These are phyloP conservation scores for Rhynchonycteris naso DNA, from an alignment of 2,797 vertebrate genomes.

Conservation along the genomic window DNA sequence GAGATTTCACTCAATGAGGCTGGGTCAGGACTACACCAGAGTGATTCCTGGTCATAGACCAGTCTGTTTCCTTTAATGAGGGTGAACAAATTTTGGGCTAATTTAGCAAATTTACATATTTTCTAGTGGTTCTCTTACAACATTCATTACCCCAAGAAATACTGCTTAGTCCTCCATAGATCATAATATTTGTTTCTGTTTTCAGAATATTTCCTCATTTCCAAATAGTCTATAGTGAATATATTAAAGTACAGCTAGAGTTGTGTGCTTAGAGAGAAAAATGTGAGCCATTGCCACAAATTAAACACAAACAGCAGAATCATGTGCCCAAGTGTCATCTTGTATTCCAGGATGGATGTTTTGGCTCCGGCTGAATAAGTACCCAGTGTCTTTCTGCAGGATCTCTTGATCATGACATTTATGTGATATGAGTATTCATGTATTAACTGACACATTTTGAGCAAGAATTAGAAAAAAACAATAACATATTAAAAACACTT, in stretches of 20 bases:
- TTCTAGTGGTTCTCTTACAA: background rate
- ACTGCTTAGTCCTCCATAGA: background rate
- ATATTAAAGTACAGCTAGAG: background rate
- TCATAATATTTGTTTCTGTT: background rate
- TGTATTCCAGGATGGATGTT: background rate
- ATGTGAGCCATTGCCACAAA: background rate
- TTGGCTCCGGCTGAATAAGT: too few species aligned
- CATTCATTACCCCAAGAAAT: background rate
- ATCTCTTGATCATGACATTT: background rate
- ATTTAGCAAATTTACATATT: conserved; percentile 25
- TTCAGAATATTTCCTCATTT: background rate
- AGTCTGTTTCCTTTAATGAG: conserved; percentile 14
- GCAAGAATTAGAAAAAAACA: background rate
- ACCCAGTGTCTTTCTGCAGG: background rate
- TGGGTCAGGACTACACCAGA: background rate
- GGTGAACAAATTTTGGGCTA: conserved; percentile 11
- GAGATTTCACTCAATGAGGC: background rate
- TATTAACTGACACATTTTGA: background rate
- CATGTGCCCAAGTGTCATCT: background rate
- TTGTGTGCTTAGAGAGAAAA: background rate
- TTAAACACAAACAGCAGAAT: background rate
- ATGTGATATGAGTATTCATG: background rate
- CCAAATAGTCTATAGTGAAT: background rate
- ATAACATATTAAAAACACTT: background rate
- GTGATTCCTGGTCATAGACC: background rate